Base-by-base conservation (phyloP, 2,888 invertebrate species). In the Apamea monoglypha region DNA sequence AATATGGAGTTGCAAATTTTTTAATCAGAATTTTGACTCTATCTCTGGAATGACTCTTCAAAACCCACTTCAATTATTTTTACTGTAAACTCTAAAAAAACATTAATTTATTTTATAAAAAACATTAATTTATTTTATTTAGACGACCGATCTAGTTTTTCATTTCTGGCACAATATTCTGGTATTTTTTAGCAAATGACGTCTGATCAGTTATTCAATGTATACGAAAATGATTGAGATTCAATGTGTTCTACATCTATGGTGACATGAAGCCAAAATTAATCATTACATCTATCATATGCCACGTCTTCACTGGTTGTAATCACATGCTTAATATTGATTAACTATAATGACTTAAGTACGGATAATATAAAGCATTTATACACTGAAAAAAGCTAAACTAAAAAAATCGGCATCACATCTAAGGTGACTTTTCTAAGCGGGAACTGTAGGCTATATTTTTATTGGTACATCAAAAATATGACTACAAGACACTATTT, bases 381-480 rank as follows among this genome's bases (percentile, higher is more conserved):
- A 88, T 87, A 89, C 90, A 90, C 75, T 71, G 76, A 82, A 88
- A 83, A 73, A 78, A 76, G 70, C 78, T 84, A 66, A 82, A 76
- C 66, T 83, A 83, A 81, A 83, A 83, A 76, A 83, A 82, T 74
- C 74, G 76, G 67, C 80, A 80, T 87, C 86, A 88, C 82, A 67
- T 84, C 76, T 73, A 87, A 86, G 83, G 83, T 85, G 82, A 82
- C 68, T 86, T 77, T 76, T 77, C 78, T 76, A 89, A 90, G 87
- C 86, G 88, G 87, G 80, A 87, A 89, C 84, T 91, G 91, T 88
- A 90, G 87, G 87, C 90, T 85, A 91, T 89, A 91, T 88, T 91
- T 91, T 90, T 90, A 91, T 87, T 90, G 91, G 89, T 91, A 89
- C 86, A 85, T 86, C 86, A 90, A 92, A 91, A 92, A 92, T 89